Evolutionary conservation across 2,113 vertebrate genomes (phyloP).

Genomic region (Sula dactylatra): DNA sequence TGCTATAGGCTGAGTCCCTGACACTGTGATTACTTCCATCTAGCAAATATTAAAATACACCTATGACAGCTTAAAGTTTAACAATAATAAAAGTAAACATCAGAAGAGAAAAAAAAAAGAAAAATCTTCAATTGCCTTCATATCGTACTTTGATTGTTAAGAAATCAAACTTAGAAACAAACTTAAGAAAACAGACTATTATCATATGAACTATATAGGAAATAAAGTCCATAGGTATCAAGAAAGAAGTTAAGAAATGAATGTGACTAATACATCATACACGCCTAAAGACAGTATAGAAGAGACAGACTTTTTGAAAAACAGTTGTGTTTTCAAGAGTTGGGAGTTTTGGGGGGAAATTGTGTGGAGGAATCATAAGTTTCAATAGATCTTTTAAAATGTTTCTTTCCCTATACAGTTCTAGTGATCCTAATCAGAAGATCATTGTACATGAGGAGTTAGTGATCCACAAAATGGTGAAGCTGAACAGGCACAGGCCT

Average conservation of each 20-base stretch:
- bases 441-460: not conserved
- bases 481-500: not conserved
- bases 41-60: not conserved
- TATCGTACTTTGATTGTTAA: not conserved
- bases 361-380: not conserved
- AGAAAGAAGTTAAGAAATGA: not conserved
- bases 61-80: not conserved
- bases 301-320: not conserved
- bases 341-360: fast-evolving
- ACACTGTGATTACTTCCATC: not conserved
- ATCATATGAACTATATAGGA: not conserved
- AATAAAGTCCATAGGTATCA: not conserved
- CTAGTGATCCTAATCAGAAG: not conserved
- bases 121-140: not conserved
- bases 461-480: not conserved
- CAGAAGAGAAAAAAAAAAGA: not conserved
- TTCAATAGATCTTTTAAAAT: not conserved
- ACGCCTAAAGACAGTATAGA: not conserved
- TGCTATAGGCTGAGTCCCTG: not conserved
- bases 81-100: not conserved
- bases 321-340: not conserved
- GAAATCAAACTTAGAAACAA: not conserved
- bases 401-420: not conserved
- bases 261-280: not conserved
- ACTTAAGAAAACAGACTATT: too few relatives aligned